Base-by-base conservation (phyloP, 2,113 vertebrate species). In the Micronisus gabar region DNA sequence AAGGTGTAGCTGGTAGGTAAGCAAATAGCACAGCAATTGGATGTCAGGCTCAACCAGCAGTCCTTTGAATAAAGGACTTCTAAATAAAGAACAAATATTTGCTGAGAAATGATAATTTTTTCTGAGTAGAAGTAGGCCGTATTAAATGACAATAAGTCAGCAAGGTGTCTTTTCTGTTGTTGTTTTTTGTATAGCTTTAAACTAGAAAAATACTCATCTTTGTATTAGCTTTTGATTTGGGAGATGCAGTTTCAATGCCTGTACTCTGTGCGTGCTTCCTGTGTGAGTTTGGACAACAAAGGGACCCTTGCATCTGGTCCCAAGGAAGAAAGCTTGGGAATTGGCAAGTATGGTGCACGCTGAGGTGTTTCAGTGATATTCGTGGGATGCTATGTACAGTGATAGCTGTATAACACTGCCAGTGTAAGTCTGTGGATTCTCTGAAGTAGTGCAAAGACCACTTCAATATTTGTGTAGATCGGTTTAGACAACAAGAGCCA, bases 281-380 rank as follows among this genome's bases (percentile, higher is more conserved):
- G 12, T 30, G 21, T 26, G 23, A 40, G 14, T 41, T 15, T 40
- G 85, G 50, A 43, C 12, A 25, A 10, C 1, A 2, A 36, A 65
- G 13, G 18, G 23, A 48, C 5, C 13, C 19, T 86, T 2, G 1
- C 3, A 9, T 36, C 19, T 7, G 10, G 5, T 62, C 29, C 43
- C 62, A 7, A 15, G 29, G 22, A 34, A 63, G 9, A 48, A 36
- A 58, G 0, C 16, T 55, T 62, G 62, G 66, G 70, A 76, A 65
- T 2, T 2, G 9, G 30, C 4, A 43, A 26, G 8, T 7, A 7
- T 0, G 0, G 19, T 55, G n/a, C 30, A 26, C 0, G 0, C 9
- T 3, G 52, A 34, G 29, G 3, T 30, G 36, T 36, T n/a, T 29
- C 38, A 9, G 55, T 8, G 30, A 1, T 18, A 4, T 9, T 20